Percentiles rank a stretch among this genome's conserved stretches.
Conservation (phyloP, 2,888 invertebrate genomes). For the Oligia fasciuncula region DNA sequence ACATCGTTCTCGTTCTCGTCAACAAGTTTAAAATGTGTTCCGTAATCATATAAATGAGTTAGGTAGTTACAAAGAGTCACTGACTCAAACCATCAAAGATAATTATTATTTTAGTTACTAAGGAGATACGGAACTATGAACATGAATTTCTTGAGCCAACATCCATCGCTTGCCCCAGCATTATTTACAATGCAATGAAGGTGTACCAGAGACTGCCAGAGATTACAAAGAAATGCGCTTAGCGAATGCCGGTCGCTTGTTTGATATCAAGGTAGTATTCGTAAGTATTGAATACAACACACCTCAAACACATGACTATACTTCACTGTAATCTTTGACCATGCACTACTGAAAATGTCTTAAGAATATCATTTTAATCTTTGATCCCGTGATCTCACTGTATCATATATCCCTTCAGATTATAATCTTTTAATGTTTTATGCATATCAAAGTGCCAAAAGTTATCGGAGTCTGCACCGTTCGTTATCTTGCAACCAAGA, state of each 20-base stretch:
- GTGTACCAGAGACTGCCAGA: background rate
- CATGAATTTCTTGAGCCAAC: background rate
- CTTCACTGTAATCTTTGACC: conserved; percentile 6
- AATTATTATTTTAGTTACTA: background rate
- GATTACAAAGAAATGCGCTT: background rate
- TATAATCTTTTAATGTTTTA: background rate
- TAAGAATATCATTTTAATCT: conserved; percentile 1
- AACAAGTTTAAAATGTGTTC: background rate
- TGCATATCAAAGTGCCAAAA: background rate
- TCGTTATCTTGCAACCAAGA: conserved; percentile 19
- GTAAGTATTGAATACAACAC: background rate
- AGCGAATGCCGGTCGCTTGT: background rate
- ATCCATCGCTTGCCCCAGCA: background rate
- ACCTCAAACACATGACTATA: background rate
- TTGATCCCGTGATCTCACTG: background rate
- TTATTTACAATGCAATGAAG: background rate
- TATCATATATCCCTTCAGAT: conserved; percentile 6
- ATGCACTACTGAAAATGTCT: conserved; percentile 9
- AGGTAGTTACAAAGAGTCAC: background rate
- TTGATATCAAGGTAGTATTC: background rate
- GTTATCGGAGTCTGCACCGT: background rate
- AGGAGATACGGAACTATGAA: conserved; percentile 11
- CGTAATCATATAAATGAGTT: background rate
- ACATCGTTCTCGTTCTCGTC: background rate
- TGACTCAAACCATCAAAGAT: background rate